Conservation (phyloP, 2,113 vertebrate species). For the Ailuropoda melanoleuca region DNA sequence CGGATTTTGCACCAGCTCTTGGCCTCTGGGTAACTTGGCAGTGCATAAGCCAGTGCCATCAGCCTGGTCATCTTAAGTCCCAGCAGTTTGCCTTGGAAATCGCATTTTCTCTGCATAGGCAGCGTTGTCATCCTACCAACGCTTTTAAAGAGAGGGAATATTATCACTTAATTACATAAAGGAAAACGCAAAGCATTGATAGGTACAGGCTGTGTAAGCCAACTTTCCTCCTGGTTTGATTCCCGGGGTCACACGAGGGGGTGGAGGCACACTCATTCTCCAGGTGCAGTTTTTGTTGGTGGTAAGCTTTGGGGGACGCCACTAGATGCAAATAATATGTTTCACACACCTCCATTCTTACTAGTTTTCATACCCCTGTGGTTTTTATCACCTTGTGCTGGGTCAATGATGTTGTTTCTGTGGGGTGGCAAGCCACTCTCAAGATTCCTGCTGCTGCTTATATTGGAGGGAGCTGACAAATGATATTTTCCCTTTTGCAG, state of each 20-base stretch:
- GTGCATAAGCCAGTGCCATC: background rate
- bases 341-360: constrained; percentile 25
- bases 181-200: constrained; percentile 58
- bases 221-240: background rate
- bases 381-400: constrained; percentile 60
- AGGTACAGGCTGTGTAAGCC: constrained; percentile 30
- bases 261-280: background rate
- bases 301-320: background rate
- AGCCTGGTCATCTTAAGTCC: constrained; percentile 66
- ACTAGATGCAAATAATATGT: constrained; percentile 58
- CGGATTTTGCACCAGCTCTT: background rate
- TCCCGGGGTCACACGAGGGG: background rate
- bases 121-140: constrained; percentile 55
- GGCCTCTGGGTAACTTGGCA: background rate
- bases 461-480: constrained; percentile 51
- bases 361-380: constrained; percentile 20
- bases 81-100: constrained; percentile 74
- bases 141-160: constrained; percentile 70
- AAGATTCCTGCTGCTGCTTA: constrained; percentile 19
- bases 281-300: constrained; percentile 10
- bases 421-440: background rate
- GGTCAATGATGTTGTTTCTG: background rate
- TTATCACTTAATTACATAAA: constrained; percentile 77
- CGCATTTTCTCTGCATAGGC: constrained; percentile 74
- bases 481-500: constrained; percentile 45